Evolutionary conservation across 1,140 invertebrate genomes (phyloP).

Genomic region (Asobara japonica): DNA sequence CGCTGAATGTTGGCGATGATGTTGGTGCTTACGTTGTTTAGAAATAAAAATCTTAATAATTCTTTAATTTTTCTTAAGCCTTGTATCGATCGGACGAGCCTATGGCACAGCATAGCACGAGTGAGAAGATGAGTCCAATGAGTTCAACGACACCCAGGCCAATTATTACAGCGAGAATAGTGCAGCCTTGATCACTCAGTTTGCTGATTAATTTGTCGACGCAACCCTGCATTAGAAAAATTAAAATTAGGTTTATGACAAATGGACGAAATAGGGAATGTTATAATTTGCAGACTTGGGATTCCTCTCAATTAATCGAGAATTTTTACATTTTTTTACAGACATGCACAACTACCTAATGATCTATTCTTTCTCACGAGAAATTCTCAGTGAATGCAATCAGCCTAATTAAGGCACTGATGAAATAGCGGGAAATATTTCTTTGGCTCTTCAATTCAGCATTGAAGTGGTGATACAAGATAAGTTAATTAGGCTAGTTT

Average conservation of each 20-base stretch:
- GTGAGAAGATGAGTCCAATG: conserved; percentile 80
- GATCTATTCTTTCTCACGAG: no score
- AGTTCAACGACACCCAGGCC: conserved; percentile 76
- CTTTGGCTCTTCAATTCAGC: no score
- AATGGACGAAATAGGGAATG: no score
- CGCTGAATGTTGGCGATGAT: background rate
- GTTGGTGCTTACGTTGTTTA: background rate
- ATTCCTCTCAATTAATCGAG: no score
- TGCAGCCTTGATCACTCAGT: conserved; percentile 70
- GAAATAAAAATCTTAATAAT: background rate
- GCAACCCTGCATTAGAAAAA: conserved; percentile 73
- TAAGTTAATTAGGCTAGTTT: no score
- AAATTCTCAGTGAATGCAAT: no score
- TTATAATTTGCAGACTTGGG: no score
- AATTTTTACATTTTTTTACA: no score
- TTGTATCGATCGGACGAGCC: conserved; percentile 75
- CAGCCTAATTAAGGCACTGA: no score
- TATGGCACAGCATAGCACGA: conserved; percentile 82
- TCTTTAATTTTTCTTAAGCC: conserved; percentile 66
- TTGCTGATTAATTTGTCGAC: conserved; percentile 74
- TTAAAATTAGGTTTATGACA: conserved; percentile 30
- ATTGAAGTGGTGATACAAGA: no score
- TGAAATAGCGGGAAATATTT: no score
- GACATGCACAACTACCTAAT: no score
- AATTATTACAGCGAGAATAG: conserved; percentile 74